Percentiles rank a stretch among this genome's conserved stretches.
phyloP scores from a whole-genome alignment of 2,113 vertebrate species.

The Megaceryle torquata region DNA sequence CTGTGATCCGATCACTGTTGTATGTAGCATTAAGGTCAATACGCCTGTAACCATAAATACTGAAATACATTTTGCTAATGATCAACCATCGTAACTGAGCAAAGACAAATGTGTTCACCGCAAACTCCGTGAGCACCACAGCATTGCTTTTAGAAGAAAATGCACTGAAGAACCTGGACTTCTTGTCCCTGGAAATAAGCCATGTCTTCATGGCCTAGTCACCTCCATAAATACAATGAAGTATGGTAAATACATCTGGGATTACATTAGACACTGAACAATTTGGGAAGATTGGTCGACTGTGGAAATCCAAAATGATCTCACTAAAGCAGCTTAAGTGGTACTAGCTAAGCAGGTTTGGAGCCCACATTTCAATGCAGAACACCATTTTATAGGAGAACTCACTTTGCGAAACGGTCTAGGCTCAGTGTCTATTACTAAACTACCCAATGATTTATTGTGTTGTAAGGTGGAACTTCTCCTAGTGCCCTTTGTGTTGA shows the following conservation, averaged over 20 bases:
- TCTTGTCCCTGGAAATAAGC: conserved; percentile 58
- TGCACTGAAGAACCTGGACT: not conserved
- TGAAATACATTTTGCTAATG: conserved; percentile 58
- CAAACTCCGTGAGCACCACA: not conserved
- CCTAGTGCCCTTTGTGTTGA: conserved; percentile 54
- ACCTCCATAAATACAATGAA: conserved; percentile 55
- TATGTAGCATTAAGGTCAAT: conserved; percentile 47
- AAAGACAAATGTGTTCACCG: conserved; percentile 34
- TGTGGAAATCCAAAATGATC: conserved; percentile 54
- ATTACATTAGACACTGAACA: conserved; percentile 38
- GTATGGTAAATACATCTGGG: conserved; percentile 54
- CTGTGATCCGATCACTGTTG: not conserved
- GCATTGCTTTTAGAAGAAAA: conserved; percentile 18
- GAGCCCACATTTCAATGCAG: conserved; percentile 25
- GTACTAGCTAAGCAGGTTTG: conserved; percentile 50
- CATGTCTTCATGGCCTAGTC: conserved; percentile 51
- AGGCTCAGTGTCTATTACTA: conserved; percentile 41
- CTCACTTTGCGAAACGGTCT: conserved; percentile 14
- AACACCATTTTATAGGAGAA: not conserved
- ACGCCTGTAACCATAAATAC: conserved; percentile 45
- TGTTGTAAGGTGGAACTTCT: conserved; percentile 39
- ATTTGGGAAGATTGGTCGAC: conserved; percentile 40
- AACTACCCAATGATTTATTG: conserved; percentile 44
- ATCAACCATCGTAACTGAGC: conserved; percentile 27
- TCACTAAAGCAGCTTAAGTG: conserved; percentile 47